Evolutionary conservation across 2,113 vertebrate genomes (phyloP).

Genomic region (Platycercus adscitus): DNA sequence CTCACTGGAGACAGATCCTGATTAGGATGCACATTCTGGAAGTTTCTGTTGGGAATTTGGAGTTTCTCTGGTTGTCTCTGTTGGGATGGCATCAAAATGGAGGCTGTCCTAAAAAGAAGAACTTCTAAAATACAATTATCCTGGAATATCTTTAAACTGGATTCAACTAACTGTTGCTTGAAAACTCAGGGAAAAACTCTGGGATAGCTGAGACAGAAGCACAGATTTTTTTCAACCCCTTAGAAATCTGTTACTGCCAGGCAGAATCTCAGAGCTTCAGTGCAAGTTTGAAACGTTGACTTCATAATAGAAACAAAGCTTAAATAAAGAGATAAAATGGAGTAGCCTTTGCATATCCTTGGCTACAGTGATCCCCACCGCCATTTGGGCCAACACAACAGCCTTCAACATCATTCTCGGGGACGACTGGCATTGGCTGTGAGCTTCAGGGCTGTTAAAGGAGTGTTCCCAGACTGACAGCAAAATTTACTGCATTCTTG

Average conservation of each 20-base stretch:
- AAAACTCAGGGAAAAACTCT: neutral
- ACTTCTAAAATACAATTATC: neutral
- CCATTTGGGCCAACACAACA: fast-evolving
- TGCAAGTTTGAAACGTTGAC: neutral
- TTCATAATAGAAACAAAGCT: neutral
- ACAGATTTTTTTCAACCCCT: neutral
- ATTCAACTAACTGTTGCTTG: neutral
- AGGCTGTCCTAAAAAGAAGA: neutral
- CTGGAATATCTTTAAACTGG: neutral
- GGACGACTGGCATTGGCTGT: neutral
- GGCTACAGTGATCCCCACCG: neutral
- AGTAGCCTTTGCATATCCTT: neutral
- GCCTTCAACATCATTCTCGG: neutral
- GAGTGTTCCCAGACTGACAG: neutral
- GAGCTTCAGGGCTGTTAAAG: neutral
- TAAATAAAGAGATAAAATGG: neutral
- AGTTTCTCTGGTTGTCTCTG: neutral
- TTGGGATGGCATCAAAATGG: neutral
- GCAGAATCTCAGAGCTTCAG: neutral
- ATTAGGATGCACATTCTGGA: neutral
- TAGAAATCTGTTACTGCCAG: neutral
- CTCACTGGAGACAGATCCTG: neutral
- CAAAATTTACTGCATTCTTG: neutral
- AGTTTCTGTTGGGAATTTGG: neutral
- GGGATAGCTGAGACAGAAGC: neutral